These are phyloP conservation scores for Hoplias malabaricus DNA, from an alignment of 2,113 vertebrate species.

Conservation along the genomic window DNA sequence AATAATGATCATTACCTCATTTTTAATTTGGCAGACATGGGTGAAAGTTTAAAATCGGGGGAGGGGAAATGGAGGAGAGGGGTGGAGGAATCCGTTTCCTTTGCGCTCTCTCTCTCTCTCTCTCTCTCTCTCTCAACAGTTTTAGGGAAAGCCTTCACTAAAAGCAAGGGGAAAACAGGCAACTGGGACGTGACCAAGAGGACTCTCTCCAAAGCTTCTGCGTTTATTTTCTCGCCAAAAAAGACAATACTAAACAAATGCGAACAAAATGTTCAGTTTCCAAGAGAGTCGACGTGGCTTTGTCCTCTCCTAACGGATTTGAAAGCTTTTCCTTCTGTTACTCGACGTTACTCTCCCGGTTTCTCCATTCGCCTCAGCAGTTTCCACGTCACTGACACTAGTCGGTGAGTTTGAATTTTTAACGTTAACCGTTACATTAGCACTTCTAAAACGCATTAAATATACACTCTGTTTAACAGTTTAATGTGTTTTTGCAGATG, in stretches of 20 bases:
- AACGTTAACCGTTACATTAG: conserved; percentile 11
- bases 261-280: neutral
- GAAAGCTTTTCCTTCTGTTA: neutral
- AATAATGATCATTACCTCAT: too few species aligned
- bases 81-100: neutral
- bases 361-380: conserved; percentile 1
- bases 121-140: conserved; percentile 45
- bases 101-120: conserved; percentile 16
- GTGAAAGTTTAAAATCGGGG: conserved; percentile 8
- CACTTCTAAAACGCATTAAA: too few species aligned
- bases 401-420: conserved; percentile 33
- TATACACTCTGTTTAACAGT: too few species aligned
- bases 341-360: conserved; percentile 17
- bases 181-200: too few species aligned
- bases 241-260: neutral
- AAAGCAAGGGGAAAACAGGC: too few species aligned
- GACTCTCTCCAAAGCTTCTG: too few species aligned
- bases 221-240: neutral
- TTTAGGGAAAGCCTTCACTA: neutral
- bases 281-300: neutral
- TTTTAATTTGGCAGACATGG: too few species aligned
- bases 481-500: too few species aligned
- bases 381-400: conserved; percentile 22
- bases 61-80: neutral
- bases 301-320: neutral